Evolutionary conservation across 2,888 invertebrate species (phyloP), one percentile per base, ranked within the genome.

Genomic region (Drosophila neotestacea): DNA sequence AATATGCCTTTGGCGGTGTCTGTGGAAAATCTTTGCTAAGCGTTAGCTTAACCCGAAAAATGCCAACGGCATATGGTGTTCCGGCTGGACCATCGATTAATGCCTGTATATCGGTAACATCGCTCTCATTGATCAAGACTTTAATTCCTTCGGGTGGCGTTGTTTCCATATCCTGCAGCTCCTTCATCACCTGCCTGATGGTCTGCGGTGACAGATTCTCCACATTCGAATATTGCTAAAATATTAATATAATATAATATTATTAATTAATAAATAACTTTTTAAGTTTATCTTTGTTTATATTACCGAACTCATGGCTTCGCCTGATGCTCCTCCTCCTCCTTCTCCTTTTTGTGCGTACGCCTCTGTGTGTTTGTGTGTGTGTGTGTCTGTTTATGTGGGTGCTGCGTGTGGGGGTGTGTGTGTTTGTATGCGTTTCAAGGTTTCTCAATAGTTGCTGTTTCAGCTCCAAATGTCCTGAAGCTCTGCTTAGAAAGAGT

Each of bases 161-260:
- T 77, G 95, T 95, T 67, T 95, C 95, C 90, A 99, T 94, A 81
- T 96, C 96, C 88, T 96, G 96, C 94, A 98, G 95, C 93, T 98
- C 98, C 91, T 96, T 96, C 80, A 96, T 95, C 79, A 98, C 96
- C 89, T 96, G 95, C 75, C 97, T 94, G 67, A 98, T 96, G 74
- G 96, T 96, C 94, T 98, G 98, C 75, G 98, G 98, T 73, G 98
- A 97, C 88, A 98, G 94, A 94, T 98, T 98, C 94, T 98, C 98
- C 84, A 97, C 96, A 93, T 97, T 97, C 84, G 97, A 97, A 94
- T 96, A 96, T 95, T 95, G 91, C 77, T 84, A 60, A n/a, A 72
- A 34, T 16, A 11, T 9, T 22, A 16, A 10, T 1, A 4, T 30
- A 27, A 9, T n/a, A 10, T 0, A 1, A 39, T 30, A 50, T 60